These are phyloP conservation scores for Seladonia tumulorum DNA, from an alignment of 2,888 invertebrate genomes.

Conservation along the genomic window DNA sequence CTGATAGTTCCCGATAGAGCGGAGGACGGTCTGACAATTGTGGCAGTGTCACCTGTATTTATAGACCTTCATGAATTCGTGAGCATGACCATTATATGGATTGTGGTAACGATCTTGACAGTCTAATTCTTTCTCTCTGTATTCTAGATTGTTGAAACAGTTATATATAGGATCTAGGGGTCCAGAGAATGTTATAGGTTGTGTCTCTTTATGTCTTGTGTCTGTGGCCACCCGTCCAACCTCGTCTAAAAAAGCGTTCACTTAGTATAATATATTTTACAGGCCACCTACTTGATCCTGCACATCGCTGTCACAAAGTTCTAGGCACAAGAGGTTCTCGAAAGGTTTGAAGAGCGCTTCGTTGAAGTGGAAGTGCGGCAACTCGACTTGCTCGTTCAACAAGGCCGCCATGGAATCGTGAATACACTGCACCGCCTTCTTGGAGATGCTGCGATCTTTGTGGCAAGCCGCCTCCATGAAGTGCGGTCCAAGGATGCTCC, in stretches of 20 bases:
- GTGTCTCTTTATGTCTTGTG: not conserved
- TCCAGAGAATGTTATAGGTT: not conserved
- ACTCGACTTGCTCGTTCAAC: constrained; percentile 93
- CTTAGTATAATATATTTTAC: not conserved
- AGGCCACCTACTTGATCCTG: constrained; percentile 86
- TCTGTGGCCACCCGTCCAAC: not conserved
- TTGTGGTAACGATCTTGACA: not conserved
- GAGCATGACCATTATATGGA: not conserved
- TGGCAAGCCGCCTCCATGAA: constrained; percentile 98
- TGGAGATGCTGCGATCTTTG: constrained; percentile 94
- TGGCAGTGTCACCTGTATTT: not conserved
- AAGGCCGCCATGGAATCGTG: constrained; percentile 96
- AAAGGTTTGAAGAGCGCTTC: constrained; percentile 97
- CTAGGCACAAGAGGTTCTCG: constrained; percentile 96
- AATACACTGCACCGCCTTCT: constrained; percentile 95
- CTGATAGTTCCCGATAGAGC: no score
- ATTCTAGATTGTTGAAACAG: not conserved
- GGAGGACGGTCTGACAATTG: not conserved
- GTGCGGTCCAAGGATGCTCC: constrained; percentile 97
- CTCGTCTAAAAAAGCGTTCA: not conserved
- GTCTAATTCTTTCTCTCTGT: not conserved
- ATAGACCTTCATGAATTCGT: not conserved
- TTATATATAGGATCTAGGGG: not conserved
- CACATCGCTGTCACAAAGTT: constrained; percentile 96
- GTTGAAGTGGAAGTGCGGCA: constrained; percentile 97